Percentiles rank a stretch among this genome's conserved stretches.
phyloP scores from a whole-genome alignment of 2,888 invertebrate genomes.

The Parochlus steinenii region DNA sequence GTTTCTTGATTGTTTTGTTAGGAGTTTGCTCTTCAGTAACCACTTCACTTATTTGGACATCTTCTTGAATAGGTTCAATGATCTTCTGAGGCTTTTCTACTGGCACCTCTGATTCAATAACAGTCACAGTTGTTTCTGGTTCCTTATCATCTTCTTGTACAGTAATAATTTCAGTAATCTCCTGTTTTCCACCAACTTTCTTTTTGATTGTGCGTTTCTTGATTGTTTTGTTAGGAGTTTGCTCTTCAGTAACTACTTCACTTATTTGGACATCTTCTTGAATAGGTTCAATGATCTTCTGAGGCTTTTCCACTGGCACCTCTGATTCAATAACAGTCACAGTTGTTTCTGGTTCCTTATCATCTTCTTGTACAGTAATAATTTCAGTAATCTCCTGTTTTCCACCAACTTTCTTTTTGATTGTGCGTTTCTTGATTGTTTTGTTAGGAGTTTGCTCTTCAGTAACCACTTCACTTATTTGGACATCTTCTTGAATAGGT shows the following conservation, averaged over 20 bases:
- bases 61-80: slow-evolving; percentile 8
- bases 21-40: slow-evolving; percentile 14
- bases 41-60: slow-evolving; percentile 13
- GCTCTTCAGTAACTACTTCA: slow-evolving; percentile 14
- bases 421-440: slow-evolving; percentile 23
- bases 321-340: slow-evolving; percentile 23
- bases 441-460: slow-evolving; percentile 21
- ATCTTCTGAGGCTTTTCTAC: slow-evolving; percentile 22
- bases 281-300: slow-evolving; percentile 14
- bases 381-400: slow-evolving; percentile 26
- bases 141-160: slow-evolving; percentile 18
- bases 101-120: slow-evolving; percentile 17
- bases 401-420: slow-evolving; percentile 22
- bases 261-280: slow-evolving; percentile 10
- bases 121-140: slow-evolving; percentile 21
- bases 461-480: slow-evolving; percentile 20
- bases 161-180: slow-evolving; percentile 22
- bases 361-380: slow-evolving; percentile 17
- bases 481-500: too few species aligned
- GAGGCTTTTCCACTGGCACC: slow-evolving; percentile 9
- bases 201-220: slow-evolving; percentile 22
- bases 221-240: slow-evolving; percentile 5
- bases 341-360: slow-evolving; percentile 23
- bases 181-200: slow-evolving; percentile 19
- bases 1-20: slow-evolving; percentile 21